Conservation (phyloP, 2,888 invertebrate genomes). For the Epinotia brunnichana region DNA sequence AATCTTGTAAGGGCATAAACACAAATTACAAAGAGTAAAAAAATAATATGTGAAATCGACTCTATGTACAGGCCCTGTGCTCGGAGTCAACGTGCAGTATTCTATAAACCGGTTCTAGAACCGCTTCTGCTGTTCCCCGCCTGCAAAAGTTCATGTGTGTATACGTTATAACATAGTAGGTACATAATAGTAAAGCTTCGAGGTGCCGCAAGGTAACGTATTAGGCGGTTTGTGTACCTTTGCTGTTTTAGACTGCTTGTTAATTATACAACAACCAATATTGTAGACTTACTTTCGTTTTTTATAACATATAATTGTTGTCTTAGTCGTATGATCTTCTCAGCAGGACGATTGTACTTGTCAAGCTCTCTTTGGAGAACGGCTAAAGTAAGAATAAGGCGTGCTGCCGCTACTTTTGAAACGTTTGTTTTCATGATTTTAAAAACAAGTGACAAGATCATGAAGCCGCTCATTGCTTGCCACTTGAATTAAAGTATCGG, state of each 20-base stretch:
- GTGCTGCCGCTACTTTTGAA: neutral
- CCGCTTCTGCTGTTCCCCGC: slow-evolving; percentile 67
- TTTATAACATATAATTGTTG: neutral
- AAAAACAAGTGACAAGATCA: neutral
- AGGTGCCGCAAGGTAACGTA: slow-evolving; percentile 34
- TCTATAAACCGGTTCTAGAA: slow-evolving; percentile 69
- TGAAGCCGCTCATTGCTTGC: slow-evolving; percentile 45
- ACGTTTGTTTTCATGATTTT: neutral
- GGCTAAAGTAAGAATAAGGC: neutral
- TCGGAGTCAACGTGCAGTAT: slow-evolving; percentile 62
- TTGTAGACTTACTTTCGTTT: neutral
- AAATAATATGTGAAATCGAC: slow-evolving; percentile 18
- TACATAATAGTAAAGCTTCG: slow-evolving; percentile 62
- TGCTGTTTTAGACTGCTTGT: neutral
- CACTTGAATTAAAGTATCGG: slow-evolving; percentile 46
- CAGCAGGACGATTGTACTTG: neutral
- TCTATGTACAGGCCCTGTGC: slow-evolving; percentile 59
- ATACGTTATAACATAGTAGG: slow-evolving; percentile 64
- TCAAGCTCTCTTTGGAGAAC: neutral
- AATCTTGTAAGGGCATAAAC: neutral
- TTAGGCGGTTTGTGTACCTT: slow-evolving; percentile 14
- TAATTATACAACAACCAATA: neutral
- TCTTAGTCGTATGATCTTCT: neutral
- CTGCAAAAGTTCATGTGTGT: slow-evolving; percentile 77
- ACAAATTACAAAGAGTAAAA: neutral